Evolutionary conservation across 2,113 vertebrate species (phyloP), one percentile per base, ranked within the genome.

Genomic region (Synchiropus splendidus): DNA sequence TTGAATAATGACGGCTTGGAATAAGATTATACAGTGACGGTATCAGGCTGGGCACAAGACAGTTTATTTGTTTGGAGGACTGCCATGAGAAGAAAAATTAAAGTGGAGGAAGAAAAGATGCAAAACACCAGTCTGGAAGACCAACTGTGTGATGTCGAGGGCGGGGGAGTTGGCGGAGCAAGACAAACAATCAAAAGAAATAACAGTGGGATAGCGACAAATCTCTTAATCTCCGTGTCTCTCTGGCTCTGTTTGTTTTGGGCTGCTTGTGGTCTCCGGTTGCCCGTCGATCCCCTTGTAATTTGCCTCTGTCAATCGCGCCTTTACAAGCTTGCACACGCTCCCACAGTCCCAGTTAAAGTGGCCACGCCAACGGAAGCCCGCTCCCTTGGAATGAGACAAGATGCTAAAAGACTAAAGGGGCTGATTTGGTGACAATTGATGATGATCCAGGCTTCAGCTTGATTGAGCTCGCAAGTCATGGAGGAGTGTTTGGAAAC

Each of bases 311-410:
- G 64, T 75, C 59, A 17, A 72, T 74, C 36, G 50, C 39, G 63
- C 64, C 70, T 57, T 57, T 27, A 65, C 72, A 58, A 72, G 66
- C 62, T 59, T 66, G 56, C 56, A 41, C 50, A 46, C 32, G 42
- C 46, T 72, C 66, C 67, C 66, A 1, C 21, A 55, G 59, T 71
- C 58, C 64, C 57, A 54, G 75, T 81, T 77, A 70, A 70, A 79
- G 74, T 10, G 55, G 72, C 65, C 74, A 67, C 39, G 50, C 61
- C 65, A 73, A 83, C 77, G 78, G 75, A 77, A 61, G 39, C 61
- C 61, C 43, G 72, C 79, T 77, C 65, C 68, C 64, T 70, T 9
- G 44, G 71, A 77, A 81, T 79, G 70, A 81, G 81, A 75, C 67
- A 69, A 67, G 59, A 69, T 44, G 53, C 55, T 59, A 57, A 53